A percentile compares a stretch with the other conserved stretches of the same genome.
Evolutionary conservation across 1,140 invertebrate species (phyloP).

Genomic region (Conus ventricosus): DNA sequence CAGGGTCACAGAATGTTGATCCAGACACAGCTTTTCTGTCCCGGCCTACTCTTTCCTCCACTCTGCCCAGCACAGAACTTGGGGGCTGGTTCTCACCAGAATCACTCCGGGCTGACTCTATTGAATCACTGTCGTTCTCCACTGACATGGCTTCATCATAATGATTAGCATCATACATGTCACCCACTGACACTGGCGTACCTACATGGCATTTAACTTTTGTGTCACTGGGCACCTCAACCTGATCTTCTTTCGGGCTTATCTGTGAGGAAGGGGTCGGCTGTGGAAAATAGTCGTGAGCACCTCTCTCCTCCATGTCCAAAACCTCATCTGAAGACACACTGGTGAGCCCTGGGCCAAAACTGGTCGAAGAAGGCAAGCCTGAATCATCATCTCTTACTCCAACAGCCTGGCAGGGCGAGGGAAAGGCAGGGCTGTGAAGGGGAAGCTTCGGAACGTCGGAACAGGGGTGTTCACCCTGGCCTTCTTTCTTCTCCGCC

Average conservation of each 20-base stretch:
- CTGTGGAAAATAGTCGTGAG: background rate
- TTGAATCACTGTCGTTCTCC: conserved; percentile 56
- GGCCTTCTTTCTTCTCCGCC: conserved; percentile 41
- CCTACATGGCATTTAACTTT: background rate
- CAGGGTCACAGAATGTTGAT: background rate
- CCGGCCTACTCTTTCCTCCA: background rate
- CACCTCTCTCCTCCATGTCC: conserved; percentile 38
- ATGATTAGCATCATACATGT: conserved; percentile 45
- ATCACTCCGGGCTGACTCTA: conserved; percentile 64
- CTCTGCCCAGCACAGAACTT: background rate
- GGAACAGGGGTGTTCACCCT: background rate
- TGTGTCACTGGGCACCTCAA: background rate
- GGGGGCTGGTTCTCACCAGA: conserved; percentile 22
- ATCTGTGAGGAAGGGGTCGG: background rate
- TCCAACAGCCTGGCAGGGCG: background rate
- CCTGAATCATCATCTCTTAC: conserved; percentile 19
- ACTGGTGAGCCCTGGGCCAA: background rate
- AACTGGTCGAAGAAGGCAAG: conserved; percentile 23
- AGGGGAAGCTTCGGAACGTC: background rate
- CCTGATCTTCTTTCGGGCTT: background rate
- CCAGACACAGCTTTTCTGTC: background rate
- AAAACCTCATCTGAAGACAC: conserved; percentile 21
- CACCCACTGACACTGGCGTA: conserved; percentile 38
- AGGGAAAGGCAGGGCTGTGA: background rate
- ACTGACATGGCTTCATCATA: conserved; percentile 66